phyloP scores from a whole-genome alignment of 2,888 invertebrate species.

The Chalcosyrphus nemorum region DNA sequence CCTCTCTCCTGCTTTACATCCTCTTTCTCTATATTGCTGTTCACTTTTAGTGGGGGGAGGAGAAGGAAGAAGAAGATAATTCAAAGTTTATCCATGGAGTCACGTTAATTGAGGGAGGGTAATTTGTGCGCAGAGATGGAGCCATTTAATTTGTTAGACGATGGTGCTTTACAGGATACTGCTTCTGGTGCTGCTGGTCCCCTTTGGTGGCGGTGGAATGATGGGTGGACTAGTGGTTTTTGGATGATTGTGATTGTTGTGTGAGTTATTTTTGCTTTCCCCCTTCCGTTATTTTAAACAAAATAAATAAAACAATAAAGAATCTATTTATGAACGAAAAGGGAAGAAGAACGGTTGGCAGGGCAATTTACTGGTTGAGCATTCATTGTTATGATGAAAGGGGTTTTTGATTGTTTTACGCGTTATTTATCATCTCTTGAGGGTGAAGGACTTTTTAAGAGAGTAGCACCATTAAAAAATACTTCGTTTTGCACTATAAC shows the following conservation, averaged over 20 bases:
- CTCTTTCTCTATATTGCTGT: background rate
- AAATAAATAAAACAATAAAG: background rate
- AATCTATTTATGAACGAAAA: background rate
- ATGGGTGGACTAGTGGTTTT: constrained; percentile 21
- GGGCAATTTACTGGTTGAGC: background rate
- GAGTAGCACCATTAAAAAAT: no score
- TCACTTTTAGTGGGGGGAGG: background rate
- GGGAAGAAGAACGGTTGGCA: background rate
- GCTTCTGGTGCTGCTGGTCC: background rate
- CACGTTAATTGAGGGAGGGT: constrained; percentile 71
- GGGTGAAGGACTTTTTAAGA: no score
- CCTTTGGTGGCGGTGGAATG: no score
- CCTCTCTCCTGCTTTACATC: constrained; percentile 9
- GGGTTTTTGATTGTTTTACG: background rate
- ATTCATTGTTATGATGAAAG: background rate
- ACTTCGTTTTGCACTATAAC: no score
- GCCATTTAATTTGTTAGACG: constrained; percentile 72
- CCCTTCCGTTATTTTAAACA: background rate
- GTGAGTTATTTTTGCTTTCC: background rate
- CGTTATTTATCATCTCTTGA: no score
- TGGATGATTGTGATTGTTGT: constrained; percentile 15
- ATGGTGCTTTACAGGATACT: constrained; percentile 3
- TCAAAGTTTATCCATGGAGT: constrained; percentile 72
- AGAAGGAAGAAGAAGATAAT: constrained; percentile 64
- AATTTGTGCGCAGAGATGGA: constrained; percentile 68